Evolutionary conservation across 2,797 vertebrate genomes (phyloP), one percentile per base, ranked within the genome.

Genomic region (Clamator glandarius): DNA sequence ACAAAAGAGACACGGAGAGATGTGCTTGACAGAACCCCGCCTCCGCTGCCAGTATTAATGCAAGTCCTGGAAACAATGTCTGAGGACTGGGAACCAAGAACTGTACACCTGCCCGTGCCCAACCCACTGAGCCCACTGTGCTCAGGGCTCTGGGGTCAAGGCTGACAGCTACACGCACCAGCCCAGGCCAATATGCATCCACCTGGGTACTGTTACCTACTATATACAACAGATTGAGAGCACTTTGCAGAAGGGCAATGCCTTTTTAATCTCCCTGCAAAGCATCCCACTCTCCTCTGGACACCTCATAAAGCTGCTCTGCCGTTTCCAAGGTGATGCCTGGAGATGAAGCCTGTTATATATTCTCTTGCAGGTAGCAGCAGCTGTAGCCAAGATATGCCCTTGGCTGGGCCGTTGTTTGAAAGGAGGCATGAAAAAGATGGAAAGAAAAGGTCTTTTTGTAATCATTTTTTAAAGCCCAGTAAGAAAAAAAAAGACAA

Each of bases 311-410:
- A 89, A 92, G 82, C 78, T 0, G 1, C 84, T 80, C 59, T 12
- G 78, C 96, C 0, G 87, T 96, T 96, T 93, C 95, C 95, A 93
- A 89, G 95, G 94, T 59, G 94, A 95, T 92, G 91, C 76, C 92
- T 91, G 88, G 73, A 94, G 96, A 87, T 93, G 84, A 95, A 88
- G 76, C 73, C 54, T 78, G 76, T 68, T 84, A 55, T 35, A 25
- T 89, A 81, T 86, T 84, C 66, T 81, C 79, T 63, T 46, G 75
- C 85, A 84, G 92, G 89, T 73, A 94, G 88, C 85, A 86, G 87
- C 94, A 91, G 93, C 82, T 93, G 84, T 33, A 85, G 78, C 81
- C 1, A 11, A 68, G 74, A 80, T 66, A 86, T 86, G 92, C 80
- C 93, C 89, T 95, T 95, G 92, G 92, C 80, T 5, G 6, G 68